A percentile compares a stretch with the other conserved stretches of the same genome.
These are phyloP conservation scores for Menura novaehollandiae DNA, from an alignment of 2,113 vertebrate species.

Conservation along the genomic window DNA sequence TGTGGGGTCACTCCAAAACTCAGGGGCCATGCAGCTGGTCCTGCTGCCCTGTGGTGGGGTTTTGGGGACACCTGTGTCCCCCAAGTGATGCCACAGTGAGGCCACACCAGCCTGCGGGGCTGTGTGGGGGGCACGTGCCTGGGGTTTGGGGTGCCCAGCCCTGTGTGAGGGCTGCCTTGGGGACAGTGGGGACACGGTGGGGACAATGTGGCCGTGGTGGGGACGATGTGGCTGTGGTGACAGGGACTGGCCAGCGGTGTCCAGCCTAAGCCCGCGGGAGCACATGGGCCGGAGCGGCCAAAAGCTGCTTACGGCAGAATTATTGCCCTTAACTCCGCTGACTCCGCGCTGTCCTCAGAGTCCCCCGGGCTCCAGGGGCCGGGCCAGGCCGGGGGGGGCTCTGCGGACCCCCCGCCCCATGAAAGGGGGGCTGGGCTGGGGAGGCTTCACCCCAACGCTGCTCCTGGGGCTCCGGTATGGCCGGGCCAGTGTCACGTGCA, in stretches of 20 bases:
- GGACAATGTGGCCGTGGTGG: fast-evolving
- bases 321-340: constrained; percentile 54
- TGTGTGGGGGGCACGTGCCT: fast-evolving
- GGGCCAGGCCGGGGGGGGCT: not conserved
- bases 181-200: fast-evolving
- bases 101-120: fast-evolving
- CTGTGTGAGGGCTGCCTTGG: fast-evolving
- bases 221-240: not conserved
- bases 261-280: not conserved
- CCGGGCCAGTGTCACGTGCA: not conserved
- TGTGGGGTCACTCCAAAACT: not conserved
- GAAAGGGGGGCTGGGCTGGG: fast-evolving
- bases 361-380: constrained; percentile 23
- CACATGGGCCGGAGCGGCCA: constrained; percentile 2
- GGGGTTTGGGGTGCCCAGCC: not conserved
- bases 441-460: fast-evolving
- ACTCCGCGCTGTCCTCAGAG: constrained; percentile 53
- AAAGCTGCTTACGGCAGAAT: constrained; percentile 64
- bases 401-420: fast-evolving
- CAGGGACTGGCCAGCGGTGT: not conserved
- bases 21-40: not conserved
- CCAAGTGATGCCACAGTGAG: fast-evolving
- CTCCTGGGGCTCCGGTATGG: fast-evolving
- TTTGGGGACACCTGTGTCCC: fast-evolving
- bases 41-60: fast-evolving